Evolutionary conservation across 2,888 invertebrate genomes (phyloP), one percentile per base, ranked within the genome.

Genomic region (Pollenia griseotomentosa): DNA sequence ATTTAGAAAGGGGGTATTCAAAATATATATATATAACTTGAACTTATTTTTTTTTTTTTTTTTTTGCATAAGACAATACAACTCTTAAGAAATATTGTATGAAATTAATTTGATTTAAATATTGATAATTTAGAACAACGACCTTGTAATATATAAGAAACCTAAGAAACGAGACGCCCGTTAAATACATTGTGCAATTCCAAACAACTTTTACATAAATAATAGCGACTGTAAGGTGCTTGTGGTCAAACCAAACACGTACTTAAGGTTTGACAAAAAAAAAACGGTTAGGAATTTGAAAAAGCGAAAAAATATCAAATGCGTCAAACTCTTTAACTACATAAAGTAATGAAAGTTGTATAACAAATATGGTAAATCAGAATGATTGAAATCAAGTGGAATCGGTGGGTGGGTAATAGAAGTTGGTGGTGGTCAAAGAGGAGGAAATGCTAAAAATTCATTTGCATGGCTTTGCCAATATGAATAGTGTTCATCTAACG

Each of bases 281-380:
- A 61, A 59, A 48, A 75, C 81, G 77, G 48, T 63, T 71, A 73
- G 84, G 81, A 87, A 87, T 84, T 70, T 81, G 42, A 23, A 78
- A 84, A 87, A 86, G 68, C 23, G 33, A 75, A 66, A 71, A 23
- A 19, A 57, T 40, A 71, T 3, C 11, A 14, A 23, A 71, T 42
- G 63, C 53, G 19, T 77, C 59, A 75, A 79, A 79, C 51, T 48
- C 55, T 61, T 73, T 42, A 66, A 61, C 57, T 66, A 55, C 61
- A 57, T 55, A 53, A 68, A 81, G 73, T 63, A 87, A 87, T 87
- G 84, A 87, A 87, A 84, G 84, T 87, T 84, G 75, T 81, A 70
- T 86, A 75, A 86, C 83, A 53, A 63, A 86, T 59, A 75, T 78
- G 86, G 75, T 66, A 44, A 83, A 77, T 73, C 48, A 81, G 65